These are phyloP conservation scores for Eueides isabella DNA, from an alignment of 1,140 invertebrate species.

Conservation along the genomic window DNA sequence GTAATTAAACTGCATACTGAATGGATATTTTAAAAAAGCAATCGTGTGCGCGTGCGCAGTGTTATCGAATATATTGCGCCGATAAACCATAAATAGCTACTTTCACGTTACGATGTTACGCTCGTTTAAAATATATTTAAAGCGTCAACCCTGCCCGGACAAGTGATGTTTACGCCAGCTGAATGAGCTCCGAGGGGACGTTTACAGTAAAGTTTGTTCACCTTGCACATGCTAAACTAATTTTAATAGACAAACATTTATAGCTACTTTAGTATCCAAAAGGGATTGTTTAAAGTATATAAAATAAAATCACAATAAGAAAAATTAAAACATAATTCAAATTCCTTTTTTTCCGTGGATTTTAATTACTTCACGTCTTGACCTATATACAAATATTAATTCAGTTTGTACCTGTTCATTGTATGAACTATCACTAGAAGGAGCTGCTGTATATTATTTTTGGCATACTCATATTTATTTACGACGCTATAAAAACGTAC, in stretches of 20 bases:
- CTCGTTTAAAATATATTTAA: conserved; percentile 43
- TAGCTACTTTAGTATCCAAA: not conserved
- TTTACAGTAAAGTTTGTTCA: conserved; percentile 67
- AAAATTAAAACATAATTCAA: no score
- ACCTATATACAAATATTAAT: not conserved
- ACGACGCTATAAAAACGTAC: not conserved
- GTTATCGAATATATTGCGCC: conserved; percentile 31
- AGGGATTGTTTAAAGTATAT: no score
- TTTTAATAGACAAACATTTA: conserved; percentile 7
- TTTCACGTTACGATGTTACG: conserved; percentile 45
- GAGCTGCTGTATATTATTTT: not conserved
- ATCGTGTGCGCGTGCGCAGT: conserved; percentile 27
- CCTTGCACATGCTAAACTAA: conserved; percentile 54
- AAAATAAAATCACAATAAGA: no score
- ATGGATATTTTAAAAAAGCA: conserved; percentile 18
- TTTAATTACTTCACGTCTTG: no score
- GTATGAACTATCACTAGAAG: not conserved
- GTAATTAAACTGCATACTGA: conserved; percentile 19
- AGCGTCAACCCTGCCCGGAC: conserved; percentile 58
- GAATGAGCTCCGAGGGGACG: conserved; percentile 59
- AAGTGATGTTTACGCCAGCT: conserved; percentile 64
- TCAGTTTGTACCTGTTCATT: not conserved
- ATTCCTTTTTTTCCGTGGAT: no score
- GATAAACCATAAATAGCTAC: conserved; percentile 44
- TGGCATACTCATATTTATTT: conserved; percentile 5